Base-by-base conservation (phyloP, 2,113 vertebrate genomes). In the Hippocampus abdominalis region DNA sequence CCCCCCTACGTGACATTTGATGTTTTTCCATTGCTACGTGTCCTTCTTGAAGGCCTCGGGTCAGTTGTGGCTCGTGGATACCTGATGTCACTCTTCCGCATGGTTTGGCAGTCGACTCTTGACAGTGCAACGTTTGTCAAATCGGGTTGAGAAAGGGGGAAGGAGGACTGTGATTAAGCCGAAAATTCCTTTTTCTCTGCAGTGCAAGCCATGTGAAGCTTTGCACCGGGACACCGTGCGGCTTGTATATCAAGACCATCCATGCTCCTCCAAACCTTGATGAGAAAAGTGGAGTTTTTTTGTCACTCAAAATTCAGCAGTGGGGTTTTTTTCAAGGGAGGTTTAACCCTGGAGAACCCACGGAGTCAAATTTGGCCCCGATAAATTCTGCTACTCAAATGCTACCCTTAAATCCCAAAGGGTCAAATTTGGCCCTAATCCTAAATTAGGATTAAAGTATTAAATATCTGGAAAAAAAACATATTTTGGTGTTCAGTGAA, bases 11-110 rank as follows among this genome's bases (percentile, higher is more conserved):
- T 89, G 88, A 85, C 89, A 89, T 82, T 85, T 85, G 85, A 87
- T 90, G 89, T 74, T 64, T 70, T 86, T 15, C 64, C 42, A 73
- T 80, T 71, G 75, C 79, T 83, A 21, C 63, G 73, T 86, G 90
- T 87, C 90, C 89, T 93, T 92, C 81, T 63, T 82, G 64, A 75
- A 77, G 77, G 84, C 86, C 80, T 4, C 71, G 63, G 88, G 87
- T 89, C 83, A 90, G 83, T 18, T 72, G 84, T 71, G 70, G 90
- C 93, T 92, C 74, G 80, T 51, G 81, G 89, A 91, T 79, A 87
- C 69, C 82, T 90, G 85, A 84, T 64, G 77, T 82, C 85, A 92
- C 81, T 80, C 87, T 93, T 94, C 89, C 82, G 88, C 93, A 83
- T 88, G 88, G 86, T 81, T 60, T 81, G 73, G 68, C 78, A 87